phyloP scores from a whole-genome alignment of 2,797 vertebrate species.

The Platyrinchus mystaceus region DNA sequence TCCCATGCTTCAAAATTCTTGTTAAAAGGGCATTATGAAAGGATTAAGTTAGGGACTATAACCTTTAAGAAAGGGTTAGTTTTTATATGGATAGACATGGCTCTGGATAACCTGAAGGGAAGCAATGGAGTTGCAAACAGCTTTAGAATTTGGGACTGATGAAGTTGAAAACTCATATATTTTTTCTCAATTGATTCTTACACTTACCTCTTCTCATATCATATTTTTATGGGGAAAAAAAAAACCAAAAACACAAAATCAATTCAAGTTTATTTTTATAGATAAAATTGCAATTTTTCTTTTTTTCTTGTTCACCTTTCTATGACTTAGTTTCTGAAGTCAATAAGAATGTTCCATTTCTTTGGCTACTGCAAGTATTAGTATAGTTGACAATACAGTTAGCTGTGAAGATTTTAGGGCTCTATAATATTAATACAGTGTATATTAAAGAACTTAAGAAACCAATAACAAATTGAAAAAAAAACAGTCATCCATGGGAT shows the following conservation, averaged over 20 bases:
- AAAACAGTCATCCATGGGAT: not conserved
- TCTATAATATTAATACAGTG: not conserved
- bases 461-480: not conserved
- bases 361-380: not conserved
- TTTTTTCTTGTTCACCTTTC: not conserved
- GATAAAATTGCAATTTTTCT: not conserved
- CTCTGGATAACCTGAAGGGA: not conserved
- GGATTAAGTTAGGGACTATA: not conserved
- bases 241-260: not conserved
- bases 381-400: not conserved
- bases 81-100: not conserved
- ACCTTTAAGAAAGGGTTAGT: constrained; percentile 7
- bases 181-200: not conserved
- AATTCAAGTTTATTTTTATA: not conserved
- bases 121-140: not conserved
- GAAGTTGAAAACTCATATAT: not conserved
- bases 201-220: not conserved
- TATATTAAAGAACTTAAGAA: constrained; percentile 1
- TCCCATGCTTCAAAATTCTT: not conserved
- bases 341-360: not conserved
- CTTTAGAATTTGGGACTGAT: not conserved
- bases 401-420: not conserved
- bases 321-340: not conserved
- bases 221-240: not conserved
- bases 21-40: constrained; percentile 25